Base-by-base conservation (phyloP, 2,113 vertebrate species). In the Lonchura striata region DNA sequence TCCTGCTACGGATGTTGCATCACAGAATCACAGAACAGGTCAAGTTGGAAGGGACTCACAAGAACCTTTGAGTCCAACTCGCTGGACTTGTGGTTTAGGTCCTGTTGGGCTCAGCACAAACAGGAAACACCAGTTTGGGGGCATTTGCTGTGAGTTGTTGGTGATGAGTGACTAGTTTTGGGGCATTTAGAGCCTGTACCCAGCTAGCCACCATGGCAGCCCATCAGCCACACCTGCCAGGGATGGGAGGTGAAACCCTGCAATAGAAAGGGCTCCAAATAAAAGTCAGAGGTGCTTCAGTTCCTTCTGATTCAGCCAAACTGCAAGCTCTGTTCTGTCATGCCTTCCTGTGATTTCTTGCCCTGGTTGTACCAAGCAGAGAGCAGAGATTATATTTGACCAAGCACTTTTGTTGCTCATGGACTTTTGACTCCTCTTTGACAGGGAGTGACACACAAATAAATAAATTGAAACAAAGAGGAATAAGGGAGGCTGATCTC, bases 231-330 rank as follows among this genome's bases (percentile, higher is more conserved):
- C 74, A 76, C 37, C 57, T 77, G 21, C 44, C 41, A 80, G 66
- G n/a, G 57, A 19, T 3, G 35, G 42, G 66, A 82, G 46, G 10
- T 21, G n/a, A 92, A 74, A 24, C 22, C 74, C 24, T 30, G 42
- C 19, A 47, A 80, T 82, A 79, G 87, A 84, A 95, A 96, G 91
- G 82, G 84, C 90, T 95, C 82, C 49, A 80, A 93, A 80, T 24
- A 72, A 33, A 61, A 89, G 37, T 63, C 44, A 41, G 39, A 22
- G 27, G 11, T 71, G 30, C 42, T 90, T 86, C 50, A 37, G 46
- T 54, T 82, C 85, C 56, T 59, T 60, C 79, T 70, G 59, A 83
- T 82, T 80, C 87, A 77, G 75, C 76, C 92, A 78, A 91, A 86
- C 66, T 52, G 5, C 71, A 82, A 23, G 82, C 59, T 90, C 59